Evolutionary conservation across 2,113 vertebrate genomes (phyloP).

Genomic region (Python bivittatus): DNA sequence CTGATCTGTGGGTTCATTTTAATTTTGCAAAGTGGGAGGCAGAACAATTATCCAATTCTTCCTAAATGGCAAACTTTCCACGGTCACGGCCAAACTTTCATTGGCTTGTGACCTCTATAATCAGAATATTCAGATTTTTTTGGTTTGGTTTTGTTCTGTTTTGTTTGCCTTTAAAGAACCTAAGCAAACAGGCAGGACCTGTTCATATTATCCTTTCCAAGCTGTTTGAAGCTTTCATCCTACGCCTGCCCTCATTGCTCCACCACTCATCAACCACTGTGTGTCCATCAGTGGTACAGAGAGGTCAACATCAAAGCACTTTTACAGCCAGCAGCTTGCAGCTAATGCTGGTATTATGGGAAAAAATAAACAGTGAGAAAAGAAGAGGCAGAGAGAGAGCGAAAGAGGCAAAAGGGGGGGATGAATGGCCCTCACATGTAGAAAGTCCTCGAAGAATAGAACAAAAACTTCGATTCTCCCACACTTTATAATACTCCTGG

Average conservation of each 20-base stretch:
- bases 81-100: slow-evolving; percentile 75
- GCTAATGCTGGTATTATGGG: slow-evolving; percentile 92
- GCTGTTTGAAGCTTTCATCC: slow-evolving; percentile 87
- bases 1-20: slow-evolving; percentile 57
- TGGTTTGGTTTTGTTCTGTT: slow-evolving; percentile 23
- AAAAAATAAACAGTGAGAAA: slow-evolving; percentile 69
- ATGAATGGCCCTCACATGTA: slow-evolving; percentile 80
- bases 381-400: slow-evolving; percentile 1
- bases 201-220: slow-evolving; percentile 85
- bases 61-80: slow-evolving; percentile 66
- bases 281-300: slow-evolving; percentile 78
- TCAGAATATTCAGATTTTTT: slow-evolving; percentile 84
- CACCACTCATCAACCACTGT: slow-evolving; percentile 84
- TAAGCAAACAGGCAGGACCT: slow-evolving; percentile 85
- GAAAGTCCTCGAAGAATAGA: slow-evolving; percentile 81
- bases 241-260: slow-evolving; percentile 85
- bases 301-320: slow-evolving; percentile 94
- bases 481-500: slow-evolving; percentile 83
- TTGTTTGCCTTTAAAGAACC: slow-evolving; percentile 66
- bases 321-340: slow-evolving; percentile 86
- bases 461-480: slow-evolving; percentile 92
- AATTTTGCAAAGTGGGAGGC: slow-evolving; percentile 65
- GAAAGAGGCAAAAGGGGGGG: slow-evolving; percentile 71
- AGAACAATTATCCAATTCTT: slow-evolving; percentile 76
- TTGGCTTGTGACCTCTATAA: slow-evolving; percentile 74